phyloP scores from a whole-genome alignment of 2,113 vertebrate genomes.

The Cichladusa arquata region DNA sequence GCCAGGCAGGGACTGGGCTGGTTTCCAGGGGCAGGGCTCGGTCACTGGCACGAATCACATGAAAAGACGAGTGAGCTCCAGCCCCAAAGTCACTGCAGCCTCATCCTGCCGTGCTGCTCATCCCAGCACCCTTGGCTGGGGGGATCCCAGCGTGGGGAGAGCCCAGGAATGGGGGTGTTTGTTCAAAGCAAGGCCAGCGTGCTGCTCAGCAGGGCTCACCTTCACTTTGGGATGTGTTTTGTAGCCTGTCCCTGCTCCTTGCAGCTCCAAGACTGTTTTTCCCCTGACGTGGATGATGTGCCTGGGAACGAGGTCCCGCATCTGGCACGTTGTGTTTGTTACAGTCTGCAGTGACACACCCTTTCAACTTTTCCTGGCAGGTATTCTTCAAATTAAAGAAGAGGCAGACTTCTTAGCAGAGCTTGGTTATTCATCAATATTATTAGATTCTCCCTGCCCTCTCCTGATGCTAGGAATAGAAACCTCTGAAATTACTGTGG shows the following conservation, averaged over 20 bases:
- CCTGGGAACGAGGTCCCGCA: not conserved
- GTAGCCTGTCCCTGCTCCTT: not conserved
- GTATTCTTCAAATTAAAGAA: conserved; percentile 44
- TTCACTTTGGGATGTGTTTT: not conserved
- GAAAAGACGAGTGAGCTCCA: not conserved
- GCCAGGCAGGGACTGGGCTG: not conserved
- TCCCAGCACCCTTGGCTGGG: not conserved
- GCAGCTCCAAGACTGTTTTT: not conserved
- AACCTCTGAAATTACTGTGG: conserved; percentile 45
- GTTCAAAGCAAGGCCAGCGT: not conserved
- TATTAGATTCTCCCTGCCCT: conserved; percentile 48
- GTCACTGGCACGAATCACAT: not conserved
- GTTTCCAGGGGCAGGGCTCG: not conserved
- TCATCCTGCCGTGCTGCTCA: not conserved
- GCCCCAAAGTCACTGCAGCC: not conserved
- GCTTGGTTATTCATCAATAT: conserved; percentile 54
- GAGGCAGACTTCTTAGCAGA: conserved; percentile 34
- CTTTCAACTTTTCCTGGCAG: conserved; percentile 34
- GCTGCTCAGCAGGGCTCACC: not conserved
- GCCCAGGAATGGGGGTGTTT: not conserved
- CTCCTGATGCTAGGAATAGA: conserved; percentile 60
- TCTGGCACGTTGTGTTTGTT: not conserved
- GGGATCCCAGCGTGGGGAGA: too few species aligned
- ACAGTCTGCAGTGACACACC: not conserved
- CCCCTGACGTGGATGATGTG: not conserved